Evolutionary conservation across 2,888 invertebrate species (phyloP).

Genomic region (Pantelozetes paolii): DNA sequence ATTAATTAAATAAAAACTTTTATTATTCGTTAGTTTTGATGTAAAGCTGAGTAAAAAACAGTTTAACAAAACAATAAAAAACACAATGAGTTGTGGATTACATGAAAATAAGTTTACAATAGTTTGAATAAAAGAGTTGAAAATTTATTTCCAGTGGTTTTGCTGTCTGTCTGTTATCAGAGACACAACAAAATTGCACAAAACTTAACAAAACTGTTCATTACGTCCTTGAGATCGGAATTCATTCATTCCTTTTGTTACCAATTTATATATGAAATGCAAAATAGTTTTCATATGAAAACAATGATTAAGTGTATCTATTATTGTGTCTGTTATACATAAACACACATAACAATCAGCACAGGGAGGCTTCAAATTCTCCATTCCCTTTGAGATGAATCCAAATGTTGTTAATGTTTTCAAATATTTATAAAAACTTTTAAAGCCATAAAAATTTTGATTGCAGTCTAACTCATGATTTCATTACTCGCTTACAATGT

Average conservation of each 20-base stretch:
- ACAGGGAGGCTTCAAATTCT: slow-evolving; percentile 4
- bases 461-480: neutral
- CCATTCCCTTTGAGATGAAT: neutral
- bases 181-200: slow-evolving; percentile 3
- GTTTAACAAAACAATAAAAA: neutral
- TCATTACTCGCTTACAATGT: neutral
- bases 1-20: no score
- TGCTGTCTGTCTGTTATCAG: neutral
- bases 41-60: no score
- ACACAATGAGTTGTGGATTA: neutral
- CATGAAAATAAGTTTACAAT: neutral
- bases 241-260: slow-evolving; percentile 35
- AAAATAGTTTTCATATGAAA: slow-evolving; percentile 30
- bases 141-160: neutral
- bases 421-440: slow-evolving; percentile 25
- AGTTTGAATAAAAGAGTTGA: neutral
- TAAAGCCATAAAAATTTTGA: neutral
- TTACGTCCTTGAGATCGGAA: slow-evolving; percentile 22
- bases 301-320: slow-evolving; percentile 25
- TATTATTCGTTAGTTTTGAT: no score
- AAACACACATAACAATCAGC: neutral
- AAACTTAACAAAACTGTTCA: neutral
- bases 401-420: neutral
- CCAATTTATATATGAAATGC: slow-evolving; percentile 4
- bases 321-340: neutral